These are phyloP conservation scores for Telmatochromis brichardi DNA, from an alignment of 2,113 vertebrate genomes.

Conservation along the genomic window DNA sequence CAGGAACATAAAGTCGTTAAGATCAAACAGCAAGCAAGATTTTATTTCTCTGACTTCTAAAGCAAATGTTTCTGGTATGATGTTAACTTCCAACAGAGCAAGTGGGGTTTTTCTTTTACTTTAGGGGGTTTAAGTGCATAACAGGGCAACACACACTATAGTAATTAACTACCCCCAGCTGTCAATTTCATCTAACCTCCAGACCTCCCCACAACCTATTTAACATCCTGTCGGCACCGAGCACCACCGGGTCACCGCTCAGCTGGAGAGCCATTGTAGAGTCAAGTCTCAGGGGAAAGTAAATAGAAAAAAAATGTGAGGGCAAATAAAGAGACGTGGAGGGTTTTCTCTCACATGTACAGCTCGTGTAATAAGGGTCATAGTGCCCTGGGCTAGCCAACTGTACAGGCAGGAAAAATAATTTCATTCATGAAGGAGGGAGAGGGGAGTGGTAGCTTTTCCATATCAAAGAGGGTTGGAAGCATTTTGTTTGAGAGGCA, in stretches of 20 bases:
- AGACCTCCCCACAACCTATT: constrained; percentile 22
- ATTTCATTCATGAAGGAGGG: constrained; percentile 55
- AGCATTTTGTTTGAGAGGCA: constrained; percentile 59
- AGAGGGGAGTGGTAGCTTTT: constrained; percentile 43
- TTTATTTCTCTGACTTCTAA: neutral
- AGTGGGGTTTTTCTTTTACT: neutral
- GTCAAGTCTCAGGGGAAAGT: neutral
- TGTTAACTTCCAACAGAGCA: neutral
- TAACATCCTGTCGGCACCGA: neutral
- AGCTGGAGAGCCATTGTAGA: neutral
- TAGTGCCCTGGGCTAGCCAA: constrained; percentile 27
- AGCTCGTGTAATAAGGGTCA: constrained; percentile 59
- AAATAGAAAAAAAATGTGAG: neutral
- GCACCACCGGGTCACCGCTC: constrained; percentile 10
- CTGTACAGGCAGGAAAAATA: constrained; percentile 50
- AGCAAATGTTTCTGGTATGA: neutral
- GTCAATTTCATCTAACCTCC: constrained; percentile 25
- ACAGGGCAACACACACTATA: neutral
- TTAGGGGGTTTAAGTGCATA: neutral
- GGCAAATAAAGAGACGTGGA: constrained; percentile 33
- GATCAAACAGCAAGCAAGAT: neutral
- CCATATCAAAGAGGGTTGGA: constrained; percentile 56
- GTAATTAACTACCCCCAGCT: constrained; percentile 28
- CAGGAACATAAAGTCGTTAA: neutral
- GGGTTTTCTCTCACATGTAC: constrained; percentile 31